Evolutionary conservation across 2,888 invertebrate genomes (phyloP).

Genomic region (Muscina levida): DNA sequence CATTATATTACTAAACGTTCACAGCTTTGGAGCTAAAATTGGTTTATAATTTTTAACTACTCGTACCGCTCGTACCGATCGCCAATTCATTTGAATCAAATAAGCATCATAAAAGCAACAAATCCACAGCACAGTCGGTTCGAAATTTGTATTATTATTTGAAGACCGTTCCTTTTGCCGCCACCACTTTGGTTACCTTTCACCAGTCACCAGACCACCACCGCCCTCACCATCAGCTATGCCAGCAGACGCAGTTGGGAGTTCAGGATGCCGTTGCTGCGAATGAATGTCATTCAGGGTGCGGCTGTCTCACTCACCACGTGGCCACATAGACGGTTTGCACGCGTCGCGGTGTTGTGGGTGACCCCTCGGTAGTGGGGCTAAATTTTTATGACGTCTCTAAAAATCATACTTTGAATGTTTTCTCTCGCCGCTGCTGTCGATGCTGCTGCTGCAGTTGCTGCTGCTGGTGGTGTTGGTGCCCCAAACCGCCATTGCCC

Average conservation of each 20-base stretch:
- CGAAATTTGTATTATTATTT: slow-evolving; percentile 70
- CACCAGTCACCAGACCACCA: slow-evolving; percentile 61
- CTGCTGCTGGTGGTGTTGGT: slow-evolving; percentile 66
- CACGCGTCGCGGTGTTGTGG: slow-evolving; percentile 55
- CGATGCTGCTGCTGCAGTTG: slow-evolving; percentile 68
- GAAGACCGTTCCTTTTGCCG: slow-evolving; percentile 73
- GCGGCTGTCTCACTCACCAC: slow-evolving; percentile 63
- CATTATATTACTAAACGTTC: slow-evolving; percentile 55
- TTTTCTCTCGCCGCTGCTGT: slow-evolving; percentile 79
- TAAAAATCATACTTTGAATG: slow-evolving; percentile 80
- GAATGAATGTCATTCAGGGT: slow-evolving; percentile 65
- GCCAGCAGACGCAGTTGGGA: no score
- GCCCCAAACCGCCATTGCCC: slow-evolving; percentile 57
- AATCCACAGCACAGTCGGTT: slow-evolving; percentile 52
- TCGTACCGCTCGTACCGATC: slow-evolving; percentile 40
- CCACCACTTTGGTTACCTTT: slow-evolving; percentile 67
- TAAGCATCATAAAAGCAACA: slow-evolving; percentile 47
- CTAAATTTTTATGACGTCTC: slow-evolving; percentile 80
- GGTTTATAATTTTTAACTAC: slow-evolving; percentile 2
- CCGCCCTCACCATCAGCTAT: slow-evolving; percentile 28
- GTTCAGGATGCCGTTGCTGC: slow-evolving; percentile 46
- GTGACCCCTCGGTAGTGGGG: slow-evolving; percentile 67
- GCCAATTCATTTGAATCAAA: slow-evolving; percentile 7
- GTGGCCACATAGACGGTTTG: slow-evolving; percentile 65
- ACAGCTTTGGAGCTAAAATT: slow-evolving; percentile 57